Percentiles rank a stretch among this genome's conserved stretches.
phyloP scores from a whole-genome alignment of 2,113 vertebrate species.

The Tichodroma muraria region DNA sequence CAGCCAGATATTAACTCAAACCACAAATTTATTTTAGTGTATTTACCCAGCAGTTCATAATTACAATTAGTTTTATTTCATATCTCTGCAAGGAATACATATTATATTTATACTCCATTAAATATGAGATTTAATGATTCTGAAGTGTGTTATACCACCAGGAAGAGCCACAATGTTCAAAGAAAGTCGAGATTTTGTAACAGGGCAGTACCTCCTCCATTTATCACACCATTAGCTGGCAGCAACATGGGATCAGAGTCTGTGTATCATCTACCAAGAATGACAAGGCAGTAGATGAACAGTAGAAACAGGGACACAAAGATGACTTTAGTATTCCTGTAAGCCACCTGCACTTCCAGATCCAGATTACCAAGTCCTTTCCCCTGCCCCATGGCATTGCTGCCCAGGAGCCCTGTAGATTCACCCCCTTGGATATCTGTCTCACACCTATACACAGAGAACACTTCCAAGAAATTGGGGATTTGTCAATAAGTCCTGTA shows the following conservation, averaged over 20 bases:
- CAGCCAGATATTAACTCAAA: not conserved
- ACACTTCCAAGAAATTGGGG: not conserved
- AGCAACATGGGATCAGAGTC: not conserved
- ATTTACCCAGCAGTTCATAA: not conserved
- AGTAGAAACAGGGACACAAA: not conserved
- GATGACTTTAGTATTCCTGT: not conserved
- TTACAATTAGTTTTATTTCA: not conserved
- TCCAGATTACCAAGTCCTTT: not conserved
- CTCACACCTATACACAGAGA: not conserved
- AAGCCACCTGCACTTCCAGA: not conserved
- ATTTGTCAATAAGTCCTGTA: fast-evolving
- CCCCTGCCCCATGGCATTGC: not conserved
- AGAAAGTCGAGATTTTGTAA: not conserved
- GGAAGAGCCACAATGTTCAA: not conserved
- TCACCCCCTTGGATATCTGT: not conserved
- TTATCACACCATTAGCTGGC: not conserved
- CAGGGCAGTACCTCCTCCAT: not conserved
- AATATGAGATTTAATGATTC: not conserved
- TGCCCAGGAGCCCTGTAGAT: not conserved
- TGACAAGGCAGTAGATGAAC: not conserved
- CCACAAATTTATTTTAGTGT: not conserved
- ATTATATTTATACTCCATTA: not conserved
- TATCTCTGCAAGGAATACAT: not conserved
- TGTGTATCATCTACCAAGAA: not conserved
- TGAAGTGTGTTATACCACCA: not conserved